Evolutionary conservation across 2,888 invertebrate genomes (phyloP).

Genomic region (Andrena praecox): DNA sequence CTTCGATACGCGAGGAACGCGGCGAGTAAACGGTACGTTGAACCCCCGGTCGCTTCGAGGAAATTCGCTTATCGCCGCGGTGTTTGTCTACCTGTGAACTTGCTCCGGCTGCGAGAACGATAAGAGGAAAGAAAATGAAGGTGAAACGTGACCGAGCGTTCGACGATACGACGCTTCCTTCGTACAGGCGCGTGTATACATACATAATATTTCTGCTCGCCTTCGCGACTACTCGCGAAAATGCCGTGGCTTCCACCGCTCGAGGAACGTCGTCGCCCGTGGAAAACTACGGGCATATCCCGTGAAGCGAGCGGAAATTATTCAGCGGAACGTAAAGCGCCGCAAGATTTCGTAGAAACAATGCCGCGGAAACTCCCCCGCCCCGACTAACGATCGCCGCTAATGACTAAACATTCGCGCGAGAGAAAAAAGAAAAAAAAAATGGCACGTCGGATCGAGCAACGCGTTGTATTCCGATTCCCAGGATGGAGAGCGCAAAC

Average conservation of each 20-base stretch:
- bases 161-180: background rate
- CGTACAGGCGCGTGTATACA: background rate
- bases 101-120: constrained; percentile 32
- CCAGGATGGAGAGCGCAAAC: background rate
- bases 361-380: constrained; percentile 1
- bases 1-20: constrained; percentile 6
- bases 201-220: constrained; percentile 6
- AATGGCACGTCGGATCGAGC: background rate
- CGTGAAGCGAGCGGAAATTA: constrained; percentile 16
- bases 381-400: constrained; percentile 23
- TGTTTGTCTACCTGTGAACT: constrained; percentile 38
- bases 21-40: constrained; percentile 34
- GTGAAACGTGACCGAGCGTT: background rate
- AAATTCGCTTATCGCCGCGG: constrained; percentile 54
- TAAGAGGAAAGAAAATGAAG: constrained; percentile 18
- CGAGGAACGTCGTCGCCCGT: background rate
- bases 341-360: constrained; percentile 21
- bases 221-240: constrained; percentile 7
- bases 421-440: constrained; percentile 13
- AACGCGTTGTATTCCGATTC: background rate
- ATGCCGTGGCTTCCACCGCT: background rate
- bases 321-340: constrained; percentile 25
- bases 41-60: constrained; percentile 27
- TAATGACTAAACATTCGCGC: constrained; percentile 28
- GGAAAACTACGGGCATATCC: background rate